Base-by-base conservation (phyloP, 2,113 vertebrate genomes). In the Rhegmatorhina hoffmannsi region DNA sequence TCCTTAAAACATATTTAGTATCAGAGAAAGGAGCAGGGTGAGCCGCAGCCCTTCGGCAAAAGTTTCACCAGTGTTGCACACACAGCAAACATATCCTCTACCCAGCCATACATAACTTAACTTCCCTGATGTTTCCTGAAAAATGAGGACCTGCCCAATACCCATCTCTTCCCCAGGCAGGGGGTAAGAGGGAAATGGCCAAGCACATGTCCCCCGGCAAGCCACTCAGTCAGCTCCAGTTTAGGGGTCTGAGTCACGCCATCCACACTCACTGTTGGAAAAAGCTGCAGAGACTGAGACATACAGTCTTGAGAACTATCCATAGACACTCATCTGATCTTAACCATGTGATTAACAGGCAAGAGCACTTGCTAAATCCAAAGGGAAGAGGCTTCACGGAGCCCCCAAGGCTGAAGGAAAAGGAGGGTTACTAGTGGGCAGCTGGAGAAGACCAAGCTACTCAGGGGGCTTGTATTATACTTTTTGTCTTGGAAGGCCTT, bases 401-500 rank as follows among this genome's bases (percentile, higher is more conserved):
- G 55, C 72, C 68, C 47, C 44, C 12, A 10, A 83, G 75, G 58
- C 76, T 46, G 59, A 87, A 20, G 31, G 20, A 68, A 74, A 70
- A 84, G 31, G 24, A 89, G 23, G 33, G 31, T 1, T 77, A 24
- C 79, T 90, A 73, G 74, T 3, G 13, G 63, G 74, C 18, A 3
- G 59, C 53, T 46, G 36, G 56, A 89, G 62, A 90, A 92, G 68
- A 86, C 83, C 59, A 75, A 49, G 52, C n/a, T 89, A 47, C 43
- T 95, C 59, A 68, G 56, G 80, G 64, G 66, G 33, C 86, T 64
- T 68, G 64, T 70, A 81, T 72, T 67, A 8, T 5, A 40, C 31
- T 78, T 86, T 93, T 91, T 77, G 50, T 64, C 88, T 72, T 33
- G 21, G 34, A 85, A 90, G 40, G 52, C 47, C 63, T 93, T 87